These are phyloP conservation scores for Callipepla californica DNA, from an alignment of 2,113 vertebrate species.

Conservation along the genomic window DNA sequence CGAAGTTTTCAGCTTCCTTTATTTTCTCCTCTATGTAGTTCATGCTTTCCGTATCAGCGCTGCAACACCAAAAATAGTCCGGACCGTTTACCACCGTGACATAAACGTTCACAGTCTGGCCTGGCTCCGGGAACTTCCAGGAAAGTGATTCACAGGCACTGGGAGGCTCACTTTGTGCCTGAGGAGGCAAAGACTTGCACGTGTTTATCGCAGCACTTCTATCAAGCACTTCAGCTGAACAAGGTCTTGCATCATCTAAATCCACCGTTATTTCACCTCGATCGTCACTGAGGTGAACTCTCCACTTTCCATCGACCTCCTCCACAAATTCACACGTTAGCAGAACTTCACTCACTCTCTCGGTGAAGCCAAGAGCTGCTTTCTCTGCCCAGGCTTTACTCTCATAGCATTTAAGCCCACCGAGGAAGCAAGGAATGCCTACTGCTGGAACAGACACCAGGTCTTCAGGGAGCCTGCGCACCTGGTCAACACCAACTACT, in stretches of 20 bases:
- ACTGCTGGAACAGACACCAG: conserved; percentile 76
- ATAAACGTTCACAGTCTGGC: conserved; percentile 80
- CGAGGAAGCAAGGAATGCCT: conserved; percentile 85
- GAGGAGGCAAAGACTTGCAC: not conserved
- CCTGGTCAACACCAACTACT: conserved; percentile 72
- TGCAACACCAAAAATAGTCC: conserved; percentile 89
- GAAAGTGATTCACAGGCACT: conserved; percentile 21
- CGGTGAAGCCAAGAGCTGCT: conserved; percentile 73
- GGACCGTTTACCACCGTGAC: conserved; percentile 76
- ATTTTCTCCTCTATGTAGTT: conserved; percentile 78
- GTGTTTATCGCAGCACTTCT: not conserved
- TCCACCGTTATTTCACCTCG: conserved; percentile 75
- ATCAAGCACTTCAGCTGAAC: not conserved
- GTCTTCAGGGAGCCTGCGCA: conserved; percentile 68
- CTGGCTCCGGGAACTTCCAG: conserved; percentile 76
- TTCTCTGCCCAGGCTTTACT: conserved; percentile 50
- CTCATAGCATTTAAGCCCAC: conserved; percentile 42
- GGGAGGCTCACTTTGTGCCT: not conserved
- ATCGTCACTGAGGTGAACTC: conserved; percentile 83
- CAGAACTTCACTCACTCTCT: conserved; percentile 72
- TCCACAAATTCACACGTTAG: conserved; percentile 85
- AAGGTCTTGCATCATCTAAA: conserved; percentile 27
- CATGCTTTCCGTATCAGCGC: conserved; percentile 74
- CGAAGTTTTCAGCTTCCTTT: conserved; percentile 68
- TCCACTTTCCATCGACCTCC: conserved; percentile 82